A percentile compares a stretch with the other conserved stretches of the same genome.
Evolutionary conservation across 1,140 invertebrate genomes (phyloP).

Genomic region (Cydia splendana): DNA sequence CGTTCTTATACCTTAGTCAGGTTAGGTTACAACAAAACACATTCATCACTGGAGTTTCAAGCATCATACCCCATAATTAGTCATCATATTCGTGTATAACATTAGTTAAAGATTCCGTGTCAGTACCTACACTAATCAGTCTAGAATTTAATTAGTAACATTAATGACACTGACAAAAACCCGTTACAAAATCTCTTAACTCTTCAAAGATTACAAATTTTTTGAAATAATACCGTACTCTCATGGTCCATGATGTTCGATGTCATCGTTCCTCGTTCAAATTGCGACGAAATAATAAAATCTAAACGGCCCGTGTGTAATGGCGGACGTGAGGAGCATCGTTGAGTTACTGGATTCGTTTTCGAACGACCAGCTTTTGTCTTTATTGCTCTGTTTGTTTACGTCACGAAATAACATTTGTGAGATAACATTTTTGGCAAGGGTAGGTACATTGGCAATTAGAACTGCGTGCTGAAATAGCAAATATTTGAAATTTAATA

Average conservation of each 20-base stretch:
- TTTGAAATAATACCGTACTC: not conserved
- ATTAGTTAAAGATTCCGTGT: too few species aligned
- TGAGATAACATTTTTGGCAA: too few species aligned
- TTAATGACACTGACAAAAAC: not conserved
- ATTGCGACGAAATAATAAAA: slow-evolving; percentile 27
- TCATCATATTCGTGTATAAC: too few species aligned
- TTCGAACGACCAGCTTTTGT: not conserved
- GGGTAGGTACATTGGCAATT: too few species aligned
- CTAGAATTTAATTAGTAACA: not conserved
- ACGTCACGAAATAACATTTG: not conserved
- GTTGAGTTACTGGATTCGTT: not conserved
- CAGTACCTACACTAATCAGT: too few species aligned
- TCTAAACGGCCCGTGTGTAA: slow-evolving; percentile 5
- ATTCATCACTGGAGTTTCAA: too few species aligned
- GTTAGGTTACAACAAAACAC: too few species aligned
- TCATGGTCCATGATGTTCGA: not conserved
- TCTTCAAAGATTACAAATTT: not conserved
- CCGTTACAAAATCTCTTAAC: not conserved
- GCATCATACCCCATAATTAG: too few species aligned
- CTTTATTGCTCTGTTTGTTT: slow-evolving; percentile 5
- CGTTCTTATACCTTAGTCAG: too few species aligned
- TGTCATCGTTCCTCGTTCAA: not conserved
- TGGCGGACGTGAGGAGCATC: slow-evolving; percentile 12
- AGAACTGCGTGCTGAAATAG: too few species aligned
- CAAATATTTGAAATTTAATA: too few species aligned